Base-by-base conservation (phyloP, 2,888 invertebrate genomes). In the Hipparchia semele region DNA sequence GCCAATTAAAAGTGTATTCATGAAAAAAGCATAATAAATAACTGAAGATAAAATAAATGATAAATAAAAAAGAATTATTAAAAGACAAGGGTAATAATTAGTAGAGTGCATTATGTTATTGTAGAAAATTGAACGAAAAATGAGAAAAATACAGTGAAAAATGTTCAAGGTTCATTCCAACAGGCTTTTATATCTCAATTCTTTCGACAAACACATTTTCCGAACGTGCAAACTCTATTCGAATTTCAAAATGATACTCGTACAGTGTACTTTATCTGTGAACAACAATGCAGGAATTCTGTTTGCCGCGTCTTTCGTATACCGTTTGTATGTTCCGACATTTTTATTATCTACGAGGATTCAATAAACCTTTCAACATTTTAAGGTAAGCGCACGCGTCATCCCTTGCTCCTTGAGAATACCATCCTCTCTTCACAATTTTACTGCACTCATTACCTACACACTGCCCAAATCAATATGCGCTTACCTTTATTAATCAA, bases 101-200 rank as follows among this genome's bases (percentile, higher is more conserved):
- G 39, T 39, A 39, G 39, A 39, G 39, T 39, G 39, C 9, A 33
- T 59, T 33, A 6, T 23, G 3, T 53, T 10, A 53, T 23, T 23
- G 23, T 12, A n/a, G 6, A 54, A 54, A 54, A 2, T 12, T 54
- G 12, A 54, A 54, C 53, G 10, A 9, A n/a, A n/a, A 54, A n/a
- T 54, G 12, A 39, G 39, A 59, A 59, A 13, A 7, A 23, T 13
- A 56, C 56, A 56, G 13, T 60, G 33, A 12, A 39, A 39, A 60
- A 72, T 59, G 68, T 73, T 62, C 66, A 53, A 70, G 76, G 70
- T 75, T 75, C 58, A 66, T 60, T 71, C 60, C 66, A 51, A 60
- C 13, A 60, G 58, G 53, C 45, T 66, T 10, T 71, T 60, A 66
- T 51, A 58, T 59, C 33, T 53, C 53, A 66, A 60, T 54, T 66